phyloP scores from a whole-genome alignment of 2,888 invertebrate genomes.

The Notocelia uddmanniana region DNA sequence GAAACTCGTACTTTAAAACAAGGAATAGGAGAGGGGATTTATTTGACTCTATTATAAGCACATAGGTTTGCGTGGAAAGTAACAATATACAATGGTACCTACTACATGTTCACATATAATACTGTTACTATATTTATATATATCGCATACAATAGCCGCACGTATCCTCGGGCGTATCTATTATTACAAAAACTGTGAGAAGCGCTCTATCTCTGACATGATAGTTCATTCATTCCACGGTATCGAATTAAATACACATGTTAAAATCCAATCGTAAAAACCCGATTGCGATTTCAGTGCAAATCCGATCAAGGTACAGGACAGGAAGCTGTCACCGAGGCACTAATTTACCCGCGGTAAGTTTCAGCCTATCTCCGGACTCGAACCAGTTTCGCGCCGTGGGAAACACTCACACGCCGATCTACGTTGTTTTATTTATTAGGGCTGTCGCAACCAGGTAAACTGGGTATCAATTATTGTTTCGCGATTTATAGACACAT shows the following conservation, averaged over 20 bases:
- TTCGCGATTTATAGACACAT: slow-evolving; percentile 55
- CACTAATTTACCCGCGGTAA: slow-evolving; percentile 80
- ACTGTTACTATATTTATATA: too few species aligned
- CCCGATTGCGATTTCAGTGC: slow-evolving; percentile 52
- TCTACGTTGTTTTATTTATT: slow-evolving; percentile 76
- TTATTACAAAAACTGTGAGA: slow-evolving; percentile 13
- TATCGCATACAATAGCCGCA: background rate
- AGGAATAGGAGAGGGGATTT: too few species aligned
- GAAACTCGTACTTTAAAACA: too few species aligned
- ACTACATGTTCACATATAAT: background rate
- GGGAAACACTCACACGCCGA: slow-evolving; percentile 80
- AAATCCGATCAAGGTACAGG: slow-evolving; percentile 64
- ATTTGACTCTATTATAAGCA: too few species aligned
- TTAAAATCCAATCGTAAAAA: slow-evolving; percentile 44
- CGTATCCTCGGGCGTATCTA: background rate
- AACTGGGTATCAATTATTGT: slow-evolving; percentile 52
- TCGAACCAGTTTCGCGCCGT: slow-evolving; percentile 82
- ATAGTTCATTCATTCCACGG: slow-evolving; percentile 25
- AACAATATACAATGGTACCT: background rate
- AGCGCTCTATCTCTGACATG: slow-evolving; percentile 1
- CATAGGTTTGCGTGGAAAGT: too few species aligned
- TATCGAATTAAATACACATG: slow-evolving; percentile 20
- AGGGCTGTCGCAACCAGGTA: slow-evolving; percentile 62
- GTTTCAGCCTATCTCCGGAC: slow-evolving; percentile 79
- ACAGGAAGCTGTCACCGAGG: slow-evolving; percentile 82